Evolutionary conservation across 2,888 invertebrate genomes (phyloP).

Genomic region (Celastrina argiolus): DNA sequence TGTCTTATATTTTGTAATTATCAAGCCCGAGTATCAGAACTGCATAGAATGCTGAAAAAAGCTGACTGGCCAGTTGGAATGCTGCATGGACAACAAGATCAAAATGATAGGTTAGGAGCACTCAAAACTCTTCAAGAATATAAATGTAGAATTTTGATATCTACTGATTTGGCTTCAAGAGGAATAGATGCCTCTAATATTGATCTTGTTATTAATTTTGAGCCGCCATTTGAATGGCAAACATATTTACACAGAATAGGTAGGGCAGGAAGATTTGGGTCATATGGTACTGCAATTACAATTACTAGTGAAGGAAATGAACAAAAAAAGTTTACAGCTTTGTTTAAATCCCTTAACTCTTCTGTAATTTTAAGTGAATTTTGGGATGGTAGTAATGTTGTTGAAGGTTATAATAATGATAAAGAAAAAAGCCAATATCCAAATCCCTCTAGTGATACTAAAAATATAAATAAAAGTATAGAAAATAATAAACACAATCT

Average conservation of each 20-base stretch:
- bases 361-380: constrained; percentile 45
- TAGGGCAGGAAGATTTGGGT: constrained; percentile 95
- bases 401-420: constrained; percentile 9
- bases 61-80: constrained; percentile 88
- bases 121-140: constrained; percentile 87
- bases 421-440: neutral
- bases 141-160: constrained; percentile 89
- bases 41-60: constrained; percentile 83
- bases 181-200: constrained; percentile 97
- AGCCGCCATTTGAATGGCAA: constrained; percentile 86
- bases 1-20: constrained; percentile 94
- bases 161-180: constrained; percentile 94
- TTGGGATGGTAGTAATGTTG: constrained; percentile 41
- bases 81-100: constrained; percentile 88
- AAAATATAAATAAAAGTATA: neutral
- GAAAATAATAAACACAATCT: neutral
- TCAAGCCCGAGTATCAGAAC: constrained; percentile 88
- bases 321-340: constrained; percentile 71
- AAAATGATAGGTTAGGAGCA: constrained; percentile 85
- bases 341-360: constrained; percentile 77
- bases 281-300: constrained; percentile 87
- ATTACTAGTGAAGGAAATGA: constrained; percentile 84
- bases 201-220: constrained; percentile 95
- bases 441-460: neutral
- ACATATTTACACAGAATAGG: constrained; percentile 97